phyloP scores from a whole-genome alignment of 2,797 vertebrate species.

The Denticeps clupeoides region DNA sequence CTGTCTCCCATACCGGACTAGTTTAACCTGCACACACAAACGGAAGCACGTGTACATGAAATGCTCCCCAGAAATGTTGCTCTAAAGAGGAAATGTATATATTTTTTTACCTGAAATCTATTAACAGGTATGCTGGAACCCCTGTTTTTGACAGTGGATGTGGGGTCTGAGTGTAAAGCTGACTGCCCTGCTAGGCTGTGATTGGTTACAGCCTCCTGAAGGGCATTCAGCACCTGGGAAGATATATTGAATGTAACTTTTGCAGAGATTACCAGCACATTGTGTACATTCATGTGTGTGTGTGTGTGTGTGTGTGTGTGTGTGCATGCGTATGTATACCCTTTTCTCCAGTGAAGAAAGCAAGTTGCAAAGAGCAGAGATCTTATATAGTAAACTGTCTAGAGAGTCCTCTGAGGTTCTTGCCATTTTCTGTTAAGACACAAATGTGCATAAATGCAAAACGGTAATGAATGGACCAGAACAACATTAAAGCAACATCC shows the following conservation, averaged over 20 bases:
- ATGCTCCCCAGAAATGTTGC: background rate
- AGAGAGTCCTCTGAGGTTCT: conserved; percentile 59
- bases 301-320: background rate
- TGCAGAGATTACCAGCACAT: background rate
- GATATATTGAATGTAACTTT: conserved; percentile 3
- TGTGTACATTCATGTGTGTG: background rate
- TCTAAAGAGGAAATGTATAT: background rate
- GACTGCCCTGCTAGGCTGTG: conserved; percentile 62
- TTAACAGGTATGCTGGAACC: conserved; percentile 45
- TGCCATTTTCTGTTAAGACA: conserved; percentile 28
- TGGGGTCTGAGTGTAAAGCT: conserved; percentile 15
- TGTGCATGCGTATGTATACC: conserved; percentile 38
- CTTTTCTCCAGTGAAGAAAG: conserved; percentile 73
- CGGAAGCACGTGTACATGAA: conserved; percentile 2
- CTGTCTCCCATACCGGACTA: conserved; percentile 60
- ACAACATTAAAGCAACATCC: no score
- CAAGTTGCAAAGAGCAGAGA: conserved; percentile 66
- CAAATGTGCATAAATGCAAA: conserved; percentile 2
- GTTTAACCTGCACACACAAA: conserved; percentile 55
- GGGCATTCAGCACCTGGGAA: conserved; percentile 59
- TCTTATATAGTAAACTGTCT: conserved; percentile 66
- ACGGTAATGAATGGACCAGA: background rate
- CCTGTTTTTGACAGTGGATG: conserved; percentile 34
- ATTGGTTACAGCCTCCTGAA: conserved; percentile 64
- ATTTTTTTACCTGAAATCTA: conserved; percentile 57